A percentile compares a stretch with the other conserved stretches of the same genome.
Conservation (phyloP, 2,888 invertebrate species). For the Podotricha telesiphe region DNA sequence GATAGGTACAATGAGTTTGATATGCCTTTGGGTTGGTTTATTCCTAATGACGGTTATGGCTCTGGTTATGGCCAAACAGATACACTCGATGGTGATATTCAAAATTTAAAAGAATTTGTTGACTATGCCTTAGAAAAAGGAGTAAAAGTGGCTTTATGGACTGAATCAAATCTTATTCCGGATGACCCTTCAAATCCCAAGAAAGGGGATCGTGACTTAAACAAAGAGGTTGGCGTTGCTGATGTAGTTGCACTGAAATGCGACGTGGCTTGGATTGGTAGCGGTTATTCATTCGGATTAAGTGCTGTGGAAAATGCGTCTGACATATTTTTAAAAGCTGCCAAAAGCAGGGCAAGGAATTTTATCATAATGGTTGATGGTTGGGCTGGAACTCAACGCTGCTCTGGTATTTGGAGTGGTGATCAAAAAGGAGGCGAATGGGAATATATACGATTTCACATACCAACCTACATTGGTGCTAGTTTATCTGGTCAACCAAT, state of each 20-base stretch:
- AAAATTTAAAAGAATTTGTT: conserved; percentile 68
- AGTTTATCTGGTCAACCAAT: conserved; percentile 74
- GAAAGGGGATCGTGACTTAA: conserved; percentile 75
- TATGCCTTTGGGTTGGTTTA: conserved; percentile 75
- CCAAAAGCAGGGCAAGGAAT: conserved; percentile 56
- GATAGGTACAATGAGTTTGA: conserved; percentile 71
- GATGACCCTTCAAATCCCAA: conserved; percentile 66
- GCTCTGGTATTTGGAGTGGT: conserved; percentile 74
- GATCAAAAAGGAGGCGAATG: conserved; percentile 76
- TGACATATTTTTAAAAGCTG: conserved; percentile 58
- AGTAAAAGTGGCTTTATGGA: conserved; percentile 74
- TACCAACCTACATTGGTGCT: conserved; percentile 74
- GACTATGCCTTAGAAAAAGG: conserved; percentile 65
- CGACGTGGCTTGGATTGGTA: conserved; percentile 77
- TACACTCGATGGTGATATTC: conserved; percentile 68
- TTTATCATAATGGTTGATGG: conserved; percentile 76
- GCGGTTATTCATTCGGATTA: conserved; percentile 72
- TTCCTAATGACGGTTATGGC: conserved; percentile 78
- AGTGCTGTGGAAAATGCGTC: conserved; percentile 70
- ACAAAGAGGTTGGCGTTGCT: conserved; percentile 66
- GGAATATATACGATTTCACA: conserved; percentile 79
- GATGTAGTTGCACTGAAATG: conserved; percentile 73
- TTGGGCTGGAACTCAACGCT: conserved; percentile 77
- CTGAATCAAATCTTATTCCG: conserved; percentile 71
- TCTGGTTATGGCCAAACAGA: conserved; percentile 76